Conservation (phyloP, 2,888 invertebrate genomes). For the Lasioglossum malachurum region DNA sequence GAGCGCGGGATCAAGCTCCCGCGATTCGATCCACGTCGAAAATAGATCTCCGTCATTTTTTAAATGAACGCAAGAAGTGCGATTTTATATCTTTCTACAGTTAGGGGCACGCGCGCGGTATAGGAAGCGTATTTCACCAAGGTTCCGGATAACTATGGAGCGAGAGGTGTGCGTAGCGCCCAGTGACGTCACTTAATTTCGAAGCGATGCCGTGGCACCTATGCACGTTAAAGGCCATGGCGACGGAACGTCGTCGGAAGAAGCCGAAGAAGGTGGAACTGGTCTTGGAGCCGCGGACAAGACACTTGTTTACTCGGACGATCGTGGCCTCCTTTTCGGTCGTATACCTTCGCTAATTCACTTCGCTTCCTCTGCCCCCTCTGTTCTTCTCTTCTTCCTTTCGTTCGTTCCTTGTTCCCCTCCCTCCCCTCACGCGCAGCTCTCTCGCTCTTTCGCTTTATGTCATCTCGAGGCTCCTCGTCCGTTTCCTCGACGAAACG, state of each 20-base stretch:
- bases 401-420: slow-evolving; percentile 42
- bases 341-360: slow-evolving; percentile 83
- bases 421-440: neutral
- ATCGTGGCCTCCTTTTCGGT: slow-evolving; percentile 83
- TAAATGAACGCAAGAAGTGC: neutral
- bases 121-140: neutral
- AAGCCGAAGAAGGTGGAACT: slow-evolving; percentile 72
- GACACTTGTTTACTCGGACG: slow-evolving; percentile 82
- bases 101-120: neutral
- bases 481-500: slow-evolving; percentile 7
- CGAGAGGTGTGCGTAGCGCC: neutral
- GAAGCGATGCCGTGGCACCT: slow-evolving; percentile 25
- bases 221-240: slow-evolving; percentile 64
- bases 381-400: slow-evolving; percentile 56
- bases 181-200: slow-evolving; percentile 25
- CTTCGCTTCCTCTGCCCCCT: slow-evolving; percentile 77
- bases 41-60: neutral
- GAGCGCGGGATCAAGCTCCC: slow-evolving; percentile 16
- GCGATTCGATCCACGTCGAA: neutral
- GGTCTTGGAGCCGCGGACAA: slow-evolving; percentile 65
- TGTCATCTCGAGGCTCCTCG: neutral
- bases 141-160: neutral
- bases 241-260: slow-evolving; percentile 59
- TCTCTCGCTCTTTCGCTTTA: neutral
- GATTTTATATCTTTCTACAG: neutral